Evolutionary conservation across 2,113 vertebrate genomes (phyloP), one percentile per base, ranked within the genome.

Genomic region (Hippocampus barbouri): DNA sequence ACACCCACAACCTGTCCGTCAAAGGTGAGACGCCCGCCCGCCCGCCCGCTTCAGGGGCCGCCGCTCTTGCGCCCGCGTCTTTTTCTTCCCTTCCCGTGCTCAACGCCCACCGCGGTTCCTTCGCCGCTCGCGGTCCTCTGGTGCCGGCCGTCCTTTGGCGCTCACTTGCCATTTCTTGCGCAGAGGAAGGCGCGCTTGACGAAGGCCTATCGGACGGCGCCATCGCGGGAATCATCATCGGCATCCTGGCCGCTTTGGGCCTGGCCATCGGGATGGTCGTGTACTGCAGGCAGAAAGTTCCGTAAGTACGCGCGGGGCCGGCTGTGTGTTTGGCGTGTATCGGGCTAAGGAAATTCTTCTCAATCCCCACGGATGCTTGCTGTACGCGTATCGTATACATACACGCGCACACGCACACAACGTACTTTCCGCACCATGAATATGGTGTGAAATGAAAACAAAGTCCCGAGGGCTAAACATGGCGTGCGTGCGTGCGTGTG

Each of bases 221-320:
- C 61, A 88, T 93, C 41, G 91, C 91, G 20, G 92, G 89, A 57
- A 93, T 93, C 53, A 68, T 92, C 74, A 93, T 93, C 54, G 90
- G 8, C 1, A 69, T 92, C 66, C 72, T 93, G 1, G 1, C 85
- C 0, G 72, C 66, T 1, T 14, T 89, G 0, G 78, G 34, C 0
- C 21, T 68, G 14, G 77, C 87, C 66, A 72, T 83, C 15, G 86
- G 49, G 1, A 0, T 84, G 0, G 69, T 85, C 14, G 2, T 82
- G 0, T 79, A 83, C 81, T 88, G 86, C 78, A 79, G 76, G 54
- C 80, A 79, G 78, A 89, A 86, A 77, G 54, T 78, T 41, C 87
- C 91, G 92, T 93, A 71, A 93, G 92, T 93, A 67, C 45, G 47
- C 51, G 23, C 14, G 14, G 16, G 14, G 47, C 47, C 15, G 10